Conservation (phyloP, 2,797 vertebrate species). For the Poecile montanus region DNA sequence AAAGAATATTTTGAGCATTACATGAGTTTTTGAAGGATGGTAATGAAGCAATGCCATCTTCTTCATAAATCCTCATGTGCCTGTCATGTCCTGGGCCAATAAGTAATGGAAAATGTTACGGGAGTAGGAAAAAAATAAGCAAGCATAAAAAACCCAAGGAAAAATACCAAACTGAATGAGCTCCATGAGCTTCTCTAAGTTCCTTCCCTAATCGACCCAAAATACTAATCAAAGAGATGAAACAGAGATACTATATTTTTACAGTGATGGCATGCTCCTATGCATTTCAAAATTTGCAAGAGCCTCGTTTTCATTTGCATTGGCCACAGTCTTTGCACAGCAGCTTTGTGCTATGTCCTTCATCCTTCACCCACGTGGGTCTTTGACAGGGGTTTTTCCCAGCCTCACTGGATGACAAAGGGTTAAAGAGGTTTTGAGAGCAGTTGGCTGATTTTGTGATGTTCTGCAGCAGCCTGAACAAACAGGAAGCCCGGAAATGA, state of each 20-base stretch:
- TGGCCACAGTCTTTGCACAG: not conserved
- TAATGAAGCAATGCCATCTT: not conserved
- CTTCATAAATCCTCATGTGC: not conserved
- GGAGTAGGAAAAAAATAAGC: not conserved
- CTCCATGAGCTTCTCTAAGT: not conserved
- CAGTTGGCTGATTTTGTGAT: constrained; percentile 19
- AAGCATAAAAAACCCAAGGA: not conserved
- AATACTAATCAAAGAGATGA: not conserved
- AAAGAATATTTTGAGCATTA: not conserved
- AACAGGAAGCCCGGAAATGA: constrained; percentile 73
- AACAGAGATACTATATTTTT: not conserved
- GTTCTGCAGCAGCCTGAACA: constrained; percentile 62
- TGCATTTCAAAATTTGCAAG: not conserved
- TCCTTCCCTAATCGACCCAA: not conserved
- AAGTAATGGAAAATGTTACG: not conserved
- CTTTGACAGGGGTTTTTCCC: not conserved
- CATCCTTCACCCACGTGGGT: not conserved
- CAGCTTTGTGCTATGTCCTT: not conserved
- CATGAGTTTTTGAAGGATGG: not conserved
- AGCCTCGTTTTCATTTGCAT: not conserved
- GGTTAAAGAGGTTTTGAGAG: constrained; percentile 35
- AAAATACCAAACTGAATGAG: not conserved
- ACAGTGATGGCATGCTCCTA: not conserved
- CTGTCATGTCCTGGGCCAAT: not conserved
- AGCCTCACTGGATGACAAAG: not conserved